These are phyloP conservation scores for Hypocryptadius cinnamomeus DNA, from an alignment of 2,113 vertebrate species.

Conservation along the genomic window DNA sequence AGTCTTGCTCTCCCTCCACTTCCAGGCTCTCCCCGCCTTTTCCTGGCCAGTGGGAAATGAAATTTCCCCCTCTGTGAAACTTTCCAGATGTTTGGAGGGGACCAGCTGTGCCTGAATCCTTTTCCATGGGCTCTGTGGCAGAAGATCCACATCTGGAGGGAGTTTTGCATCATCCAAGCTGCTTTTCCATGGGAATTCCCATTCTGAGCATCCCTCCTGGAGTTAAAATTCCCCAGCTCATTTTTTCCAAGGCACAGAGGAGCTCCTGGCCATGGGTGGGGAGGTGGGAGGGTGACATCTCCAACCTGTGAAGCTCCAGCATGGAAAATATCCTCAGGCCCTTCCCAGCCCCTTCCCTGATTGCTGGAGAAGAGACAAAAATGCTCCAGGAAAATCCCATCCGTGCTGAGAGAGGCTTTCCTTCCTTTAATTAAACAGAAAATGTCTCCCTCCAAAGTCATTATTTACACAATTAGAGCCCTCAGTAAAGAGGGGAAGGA, in stretches of 20 bases:
- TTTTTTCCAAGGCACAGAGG: not conserved
- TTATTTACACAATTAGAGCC: constrained; percentile 59
- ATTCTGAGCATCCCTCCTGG: not conserved
- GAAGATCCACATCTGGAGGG: not conserved
- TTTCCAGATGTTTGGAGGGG: not conserved
- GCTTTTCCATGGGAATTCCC: not conserved
- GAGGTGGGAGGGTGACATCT: not conserved
- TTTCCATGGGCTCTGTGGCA: not conserved
- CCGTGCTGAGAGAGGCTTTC: not conserved
- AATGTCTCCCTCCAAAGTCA: constrained; percentile 42
- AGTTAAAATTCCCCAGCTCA: not conserved
- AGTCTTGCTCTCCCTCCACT: not conserved
- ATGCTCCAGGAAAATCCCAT: not conserved
- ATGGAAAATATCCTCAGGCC: accelerated
- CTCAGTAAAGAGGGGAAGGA: not conserved
- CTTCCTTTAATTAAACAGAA: constrained; percentile 49
- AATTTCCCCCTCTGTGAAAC: not conserved
- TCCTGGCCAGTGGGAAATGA: not conserved
- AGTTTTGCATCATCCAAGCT: not conserved
- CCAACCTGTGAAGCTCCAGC: not conserved
- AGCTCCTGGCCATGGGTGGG: not conserved
- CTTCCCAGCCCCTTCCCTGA: not conserved
- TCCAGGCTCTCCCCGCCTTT: not conserved
- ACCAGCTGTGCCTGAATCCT: not conserved
- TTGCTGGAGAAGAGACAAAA: not conserved